phyloP scores from a whole-genome alignment of 1,140 invertebrate species.

The Trichoplusia ni region DNA sequence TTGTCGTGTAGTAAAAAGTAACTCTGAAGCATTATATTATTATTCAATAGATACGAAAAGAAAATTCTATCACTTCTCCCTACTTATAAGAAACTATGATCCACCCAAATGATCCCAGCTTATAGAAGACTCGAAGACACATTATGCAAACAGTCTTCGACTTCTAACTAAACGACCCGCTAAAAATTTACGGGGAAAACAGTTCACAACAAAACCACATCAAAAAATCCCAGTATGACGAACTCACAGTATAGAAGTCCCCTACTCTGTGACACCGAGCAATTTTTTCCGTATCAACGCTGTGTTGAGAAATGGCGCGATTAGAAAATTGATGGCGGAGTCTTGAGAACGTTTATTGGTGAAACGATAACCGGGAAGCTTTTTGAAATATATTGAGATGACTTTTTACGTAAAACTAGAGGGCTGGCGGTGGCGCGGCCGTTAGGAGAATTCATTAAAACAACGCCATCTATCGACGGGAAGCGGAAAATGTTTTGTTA shows the following conservation, averaged over 20 bases:
- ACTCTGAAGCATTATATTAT: too few species aligned
- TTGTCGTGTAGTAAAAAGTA: too few species aligned
- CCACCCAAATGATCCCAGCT: neutral
- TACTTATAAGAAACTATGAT: conserved; percentile 15
- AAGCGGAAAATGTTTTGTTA: too few species aligned
- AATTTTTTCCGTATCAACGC: conserved; percentile 12
- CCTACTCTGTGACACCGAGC: neutral
- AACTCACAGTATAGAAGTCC: neutral
- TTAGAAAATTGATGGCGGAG: conserved; percentile 30
- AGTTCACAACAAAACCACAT: neutral
- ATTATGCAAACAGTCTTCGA: conserved; percentile 20
- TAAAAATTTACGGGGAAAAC: conserved; percentile 9
- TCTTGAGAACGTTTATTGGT: conserved; percentile 18
- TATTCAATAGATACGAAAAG: neutral
- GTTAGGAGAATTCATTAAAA: neutral
- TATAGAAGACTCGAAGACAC: neutral
- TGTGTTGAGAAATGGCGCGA: conserved; percentile 22
- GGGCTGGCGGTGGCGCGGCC: neutral
- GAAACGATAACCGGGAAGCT: conserved; percentile 16
- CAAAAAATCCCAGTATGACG: neutral
- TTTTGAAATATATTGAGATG: conserved; percentile 16
- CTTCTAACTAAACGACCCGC: neutral
- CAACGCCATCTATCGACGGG: neutral
- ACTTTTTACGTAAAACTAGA: neutral
- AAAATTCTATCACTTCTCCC: conserved; percentile 1